Conservation (phyloP, 2,797 vertebrate species). For the Lepidocolaptes lacrymiger region DNA sequence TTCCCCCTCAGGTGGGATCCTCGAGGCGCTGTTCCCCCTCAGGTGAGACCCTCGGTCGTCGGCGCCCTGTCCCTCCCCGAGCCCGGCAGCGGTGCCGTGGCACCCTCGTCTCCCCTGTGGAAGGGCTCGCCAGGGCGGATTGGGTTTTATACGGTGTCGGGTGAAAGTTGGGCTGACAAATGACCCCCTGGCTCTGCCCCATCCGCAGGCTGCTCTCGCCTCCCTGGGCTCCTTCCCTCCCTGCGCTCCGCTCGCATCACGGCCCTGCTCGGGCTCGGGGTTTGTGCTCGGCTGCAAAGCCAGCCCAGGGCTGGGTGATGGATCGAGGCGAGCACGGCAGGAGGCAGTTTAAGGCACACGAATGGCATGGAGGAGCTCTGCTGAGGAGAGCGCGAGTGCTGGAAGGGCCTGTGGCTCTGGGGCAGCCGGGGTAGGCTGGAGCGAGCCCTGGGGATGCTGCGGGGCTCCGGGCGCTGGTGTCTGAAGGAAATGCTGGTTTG, state of each 20-base stretch:
- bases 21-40: too few species aligned
- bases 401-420: not conserved
- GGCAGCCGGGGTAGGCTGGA: not conserved
- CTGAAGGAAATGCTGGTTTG: not conserved
- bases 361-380: rapidly evolving
- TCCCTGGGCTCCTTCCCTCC: rapidly evolving
- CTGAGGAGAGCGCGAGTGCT: not conserved
- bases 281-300: not conserved
- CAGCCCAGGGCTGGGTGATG: not conserved
- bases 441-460: not conserved
- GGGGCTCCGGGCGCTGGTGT: rapidly evolving
- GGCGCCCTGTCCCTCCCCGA: not conserved
- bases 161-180: not conserved
- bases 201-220: not conserved
- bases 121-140: too few species aligned
- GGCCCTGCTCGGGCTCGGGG: not conserved
- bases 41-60: too few species aligned
- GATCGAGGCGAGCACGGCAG: not conserved
- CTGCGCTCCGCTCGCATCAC: not conserved
- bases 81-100: not conserved
- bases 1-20: too few species aligned
- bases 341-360: rapidly evolving
- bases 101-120: rapidly evolving
- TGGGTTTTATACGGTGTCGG: rapidly evolving
- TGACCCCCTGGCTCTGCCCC: not conserved